Evolutionary conservation across 2,888 invertebrate genomes (phyloP), one percentile per base, ranked within the genome.

Genomic region (Drosophila borborema): DNA sequence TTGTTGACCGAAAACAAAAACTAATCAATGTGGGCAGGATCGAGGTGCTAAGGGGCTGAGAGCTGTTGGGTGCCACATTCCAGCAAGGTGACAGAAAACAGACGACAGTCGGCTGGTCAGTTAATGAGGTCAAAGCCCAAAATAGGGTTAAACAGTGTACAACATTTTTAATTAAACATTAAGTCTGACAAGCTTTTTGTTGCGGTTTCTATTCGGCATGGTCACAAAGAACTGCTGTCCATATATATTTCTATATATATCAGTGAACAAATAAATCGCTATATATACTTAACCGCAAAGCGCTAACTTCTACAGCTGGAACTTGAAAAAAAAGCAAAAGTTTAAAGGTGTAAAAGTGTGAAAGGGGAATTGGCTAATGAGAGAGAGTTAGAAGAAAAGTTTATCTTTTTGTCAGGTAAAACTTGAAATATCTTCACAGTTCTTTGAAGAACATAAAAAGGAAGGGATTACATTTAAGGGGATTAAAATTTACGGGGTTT

Each of bases 1-100:
- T 84, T 82, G 86, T 86, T 86, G 87, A 83, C 82, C 87, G 83
- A 83, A 83, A 86, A 82, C 84, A 85, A 82, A 85, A 85, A 85
- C 85, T 86, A 86, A 85, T 85, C 86, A 85, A 85, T 84, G 81
- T 60, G 65, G 36, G 20, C 23, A 55, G 31, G 36, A 12, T 12
- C 9, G 9, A 16, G n/a, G 9, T 4, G 16, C 9, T n/a, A 14
- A 28, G 54, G 28, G 38, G n/a, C 9, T 23, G 8, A 23, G 7
- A 16, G 14, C 1, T 20, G 16, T 34, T 14, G 48, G 20, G 23
- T 20, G 23, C 10, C n/a, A 16, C 16, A 12, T 16, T 10, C 40
- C 49, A 5, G 31, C 40, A 60, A 76, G 74, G 84, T 84, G 86
- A 74, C 82, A 79, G 51, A 72, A 43, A 74, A n/a, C 41, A 41